Evolutionary conservation across 2,888 invertebrate species (phyloP), one percentile per base, ranked within the genome.

Genomic region (Drosophila anomelani): DNA sequence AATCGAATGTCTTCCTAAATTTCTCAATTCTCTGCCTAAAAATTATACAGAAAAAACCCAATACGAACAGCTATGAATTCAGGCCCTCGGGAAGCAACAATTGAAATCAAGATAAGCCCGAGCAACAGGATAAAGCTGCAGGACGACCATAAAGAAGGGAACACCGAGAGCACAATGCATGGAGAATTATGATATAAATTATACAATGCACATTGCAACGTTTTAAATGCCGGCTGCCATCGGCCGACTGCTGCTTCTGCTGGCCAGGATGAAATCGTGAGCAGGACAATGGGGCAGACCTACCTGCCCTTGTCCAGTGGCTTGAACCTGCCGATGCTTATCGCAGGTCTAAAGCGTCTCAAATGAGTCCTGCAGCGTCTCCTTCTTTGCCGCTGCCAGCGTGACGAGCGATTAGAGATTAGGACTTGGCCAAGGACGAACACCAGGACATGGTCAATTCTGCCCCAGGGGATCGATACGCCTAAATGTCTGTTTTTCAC

Each of bases 351-450:
- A 77, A 83, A 84, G 82, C 88, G 86, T 81, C 80, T 72, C 76
- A 86, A 88, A 88, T 88, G 82, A 82, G 82, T 75, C 66, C 66
- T 56, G 39, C 53, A 29, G 63, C 53, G 63, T 38, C 41, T 60
- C 38, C 44, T 38, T 47, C 17, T 26, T 68, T 51, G 47, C 44
- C 72, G 75, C 49, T 77, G 77, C 61, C 86, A 85, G 83, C 85
- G 84, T 86, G 80, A 88, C 79, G 86, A 59, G 77, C 78, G 88
- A 87, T 87, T 88, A 80, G 86, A 88, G 88, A 87, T 87, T 84
- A 79, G 77, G 66, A 51, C 71, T 59, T 54, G 66, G 59, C 60
- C 78, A 80, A 76, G 72, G 75, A 72, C 79, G 70, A 70, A 44
- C 58, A 20, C 54, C 61, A 64, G 54, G 60, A 53, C 39, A 49